These are phyloP conservation scores for Athalia cordata DNA, from an alignment of 2,888 invertebrate genomes.

Conservation along the genomic window DNA sequence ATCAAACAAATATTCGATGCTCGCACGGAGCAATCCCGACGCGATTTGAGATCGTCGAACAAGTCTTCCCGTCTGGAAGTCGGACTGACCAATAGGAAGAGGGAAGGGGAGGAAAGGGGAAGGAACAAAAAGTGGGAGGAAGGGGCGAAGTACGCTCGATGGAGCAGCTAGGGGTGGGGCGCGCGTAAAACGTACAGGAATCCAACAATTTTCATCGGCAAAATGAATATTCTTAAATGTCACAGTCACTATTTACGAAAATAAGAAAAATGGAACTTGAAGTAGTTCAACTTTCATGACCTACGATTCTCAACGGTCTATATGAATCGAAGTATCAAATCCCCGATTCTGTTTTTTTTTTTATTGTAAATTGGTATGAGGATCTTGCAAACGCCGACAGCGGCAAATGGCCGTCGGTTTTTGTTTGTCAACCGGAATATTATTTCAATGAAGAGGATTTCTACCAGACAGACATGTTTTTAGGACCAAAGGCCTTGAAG, in stretches of 20 bases:
- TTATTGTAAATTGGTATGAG: too few species aligned
- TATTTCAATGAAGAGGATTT: too few species aligned
- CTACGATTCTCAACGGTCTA: too few species aligned
- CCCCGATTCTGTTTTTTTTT: too few species aligned
- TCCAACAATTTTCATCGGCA: background rate
- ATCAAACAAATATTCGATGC: slow-evolving; percentile 7
- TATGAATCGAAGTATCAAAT: too few species aligned
- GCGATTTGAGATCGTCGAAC: slow-evolving; percentile 9
- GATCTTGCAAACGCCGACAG: background rate
- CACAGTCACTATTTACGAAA: background rate
- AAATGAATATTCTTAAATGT: background rate
- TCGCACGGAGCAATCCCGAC: slow-evolving; percentile 7
- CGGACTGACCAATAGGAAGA: slow-evolving; percentile 5
- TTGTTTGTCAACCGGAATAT: slow-evolving; percentile 12
- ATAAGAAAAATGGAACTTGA: background rate
- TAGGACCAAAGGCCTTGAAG: too few species aligned
- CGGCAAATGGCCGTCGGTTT: slow-evolving; percentile 35
- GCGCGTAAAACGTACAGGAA: slow-evolving; percentile 15
- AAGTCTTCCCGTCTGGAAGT: background rate
- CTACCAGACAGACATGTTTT: too few species aligned
- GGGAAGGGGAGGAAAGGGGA: background rate
- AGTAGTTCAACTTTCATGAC: too few species aligned
- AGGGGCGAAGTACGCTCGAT: background rate
- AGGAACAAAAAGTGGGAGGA: background rate
- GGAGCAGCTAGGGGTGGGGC: slow-evolving; percentile 24